These are phyloP conservation scores for Brachyopa scutellaris DNA, from an alignment of 2,888 invertebrate genomes.

Conservation along the genomic window DNA sequence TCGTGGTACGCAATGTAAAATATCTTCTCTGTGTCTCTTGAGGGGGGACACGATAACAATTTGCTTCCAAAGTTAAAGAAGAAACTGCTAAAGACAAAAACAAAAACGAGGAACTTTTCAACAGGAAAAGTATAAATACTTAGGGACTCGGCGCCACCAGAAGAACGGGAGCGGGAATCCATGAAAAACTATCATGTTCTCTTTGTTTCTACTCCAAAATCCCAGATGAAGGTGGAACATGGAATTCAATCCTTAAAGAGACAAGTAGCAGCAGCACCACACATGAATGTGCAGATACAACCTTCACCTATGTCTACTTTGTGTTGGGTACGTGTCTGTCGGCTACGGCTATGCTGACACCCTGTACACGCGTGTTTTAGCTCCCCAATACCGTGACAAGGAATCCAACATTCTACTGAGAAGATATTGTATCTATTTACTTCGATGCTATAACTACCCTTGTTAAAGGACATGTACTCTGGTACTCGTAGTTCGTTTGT, in stretches of 20 bases:
- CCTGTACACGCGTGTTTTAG: conserved; percentile 4
- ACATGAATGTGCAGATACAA: neutral
- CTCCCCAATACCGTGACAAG: conserved; percentile 32
- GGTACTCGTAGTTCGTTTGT: conserved; percentile 3
- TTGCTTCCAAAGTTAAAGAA: conserved; percentile 38
- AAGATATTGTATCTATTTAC: neutral
- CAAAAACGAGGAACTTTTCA: conserved; percentile 58
- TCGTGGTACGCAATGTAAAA: neutral
- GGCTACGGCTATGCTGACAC: neutral
- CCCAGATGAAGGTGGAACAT: conserved; percentile 55
- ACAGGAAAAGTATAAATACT: conserved; percentile 26
- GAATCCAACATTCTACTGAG: conserved; percentile 42
- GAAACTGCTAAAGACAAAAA: neutral
- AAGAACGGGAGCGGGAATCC: conserved; percentile 38
- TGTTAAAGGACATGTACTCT: conserved; percentile 19
- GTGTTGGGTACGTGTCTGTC: conserved; percentile 7
- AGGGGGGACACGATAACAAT: conserved; percentile 53
- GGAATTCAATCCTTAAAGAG: conserved; percentile 53
- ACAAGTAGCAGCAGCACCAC: conserved; percentile 19
- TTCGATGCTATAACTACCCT: conserved; percentile 19
- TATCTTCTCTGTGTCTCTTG: conserved; percentile 19
- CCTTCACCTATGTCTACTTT: conserved; percentile 34
- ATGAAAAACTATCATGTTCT: conserved; percentile 65
- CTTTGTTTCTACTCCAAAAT: conserved; percentile 43
- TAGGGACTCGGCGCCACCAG: neutral